These are phyloP conservation scores for Dromius quadrimaculatus DNA, from an alignment of 2,888 invertebrate genomes.

Conservation along the genomic window DNA sequence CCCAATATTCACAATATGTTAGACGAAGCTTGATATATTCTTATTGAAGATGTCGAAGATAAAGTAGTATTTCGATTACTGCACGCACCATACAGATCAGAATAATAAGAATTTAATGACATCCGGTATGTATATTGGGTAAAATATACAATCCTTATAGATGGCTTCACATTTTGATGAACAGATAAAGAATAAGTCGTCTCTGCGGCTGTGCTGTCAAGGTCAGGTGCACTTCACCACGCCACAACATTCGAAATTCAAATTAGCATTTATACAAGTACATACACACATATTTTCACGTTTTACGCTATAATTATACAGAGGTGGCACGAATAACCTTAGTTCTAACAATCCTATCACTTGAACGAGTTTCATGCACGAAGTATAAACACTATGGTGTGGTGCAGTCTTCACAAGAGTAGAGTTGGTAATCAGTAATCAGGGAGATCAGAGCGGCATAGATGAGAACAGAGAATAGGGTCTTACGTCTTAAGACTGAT, in stretches of 20 bases:
- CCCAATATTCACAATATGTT: too few species aligned
- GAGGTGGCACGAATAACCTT: not conserved
- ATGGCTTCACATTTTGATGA: conserved; percentile 45
- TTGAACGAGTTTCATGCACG: too few species aligned
- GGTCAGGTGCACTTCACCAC: conserved; percentile 34
- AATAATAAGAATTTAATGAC: conserved; percentile 35
- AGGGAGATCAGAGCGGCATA: not conserved
- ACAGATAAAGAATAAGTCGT: conserved; percentile 36
- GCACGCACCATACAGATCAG: not conserved
- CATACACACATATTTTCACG: not conserved
- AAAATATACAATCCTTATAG: too few species aligned
- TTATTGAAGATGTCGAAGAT: not conserved
- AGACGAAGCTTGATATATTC: too few species aligned
- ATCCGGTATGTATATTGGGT: conserved; percentile 47
- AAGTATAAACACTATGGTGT: too few species aligned
- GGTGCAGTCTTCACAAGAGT: too few species aligned
- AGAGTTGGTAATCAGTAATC: too few species aligned
- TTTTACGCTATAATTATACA: not conserved
- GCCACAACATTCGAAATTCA: conserved; percentile 16
- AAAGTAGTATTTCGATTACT: not conserved
- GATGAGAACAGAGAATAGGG: not conserved
- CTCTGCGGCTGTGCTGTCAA: conserved; percentile 14
- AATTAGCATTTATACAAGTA: conserved; percentile 12
- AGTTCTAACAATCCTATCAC: too few species aligned
- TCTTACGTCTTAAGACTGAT: not conserved